phyloP scores from a whole-genome alignment of 2,113 vertebrate species.

The Uria lomvia region DNA sequence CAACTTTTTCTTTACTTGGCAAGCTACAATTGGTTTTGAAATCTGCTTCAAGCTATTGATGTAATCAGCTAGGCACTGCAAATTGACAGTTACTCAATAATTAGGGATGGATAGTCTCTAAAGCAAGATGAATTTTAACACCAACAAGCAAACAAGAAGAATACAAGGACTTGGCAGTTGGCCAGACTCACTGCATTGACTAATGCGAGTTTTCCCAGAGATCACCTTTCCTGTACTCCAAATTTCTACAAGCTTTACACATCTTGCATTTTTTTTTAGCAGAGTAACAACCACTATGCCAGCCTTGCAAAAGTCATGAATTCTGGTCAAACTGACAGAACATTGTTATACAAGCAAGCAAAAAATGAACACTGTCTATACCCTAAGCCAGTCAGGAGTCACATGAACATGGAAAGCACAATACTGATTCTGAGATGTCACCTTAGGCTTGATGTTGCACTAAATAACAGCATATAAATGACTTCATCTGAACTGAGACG shows the following conservation, averaged over 20 bases:
- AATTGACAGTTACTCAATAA: not conserved
- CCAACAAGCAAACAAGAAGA: not conserved
- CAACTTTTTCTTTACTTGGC: not conserved
- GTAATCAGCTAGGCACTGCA: not conserved
- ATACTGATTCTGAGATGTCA: not conserved
- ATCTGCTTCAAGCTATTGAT: not conserved
- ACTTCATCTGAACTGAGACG: not conserved
- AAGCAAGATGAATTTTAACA: not conserved
- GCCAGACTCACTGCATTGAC: not conserved
- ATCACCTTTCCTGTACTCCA: not conserved
- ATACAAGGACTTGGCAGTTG: not conserved
- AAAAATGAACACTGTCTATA: not conserved
- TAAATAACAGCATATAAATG: not conserved
- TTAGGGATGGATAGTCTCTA: not conserved
- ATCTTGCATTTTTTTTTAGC: not conserved
- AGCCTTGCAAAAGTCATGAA: not conserved
- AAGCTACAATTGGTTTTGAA: not conserved
- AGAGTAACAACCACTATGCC: not conserved
- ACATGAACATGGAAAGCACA: not conserved
- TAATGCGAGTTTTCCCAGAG: fast-evolving
- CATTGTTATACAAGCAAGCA: not conserved
- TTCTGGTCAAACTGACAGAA: not conserved
- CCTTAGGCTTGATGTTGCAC: not conserved
- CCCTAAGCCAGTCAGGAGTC: not conserved
- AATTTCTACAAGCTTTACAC: not conserved